These are phyloP conservation scores for Schrankia costaestrigalis DNA, from an alignment of 2,888 invertebrate genomes.

Conservation along the genomic window DNA sequence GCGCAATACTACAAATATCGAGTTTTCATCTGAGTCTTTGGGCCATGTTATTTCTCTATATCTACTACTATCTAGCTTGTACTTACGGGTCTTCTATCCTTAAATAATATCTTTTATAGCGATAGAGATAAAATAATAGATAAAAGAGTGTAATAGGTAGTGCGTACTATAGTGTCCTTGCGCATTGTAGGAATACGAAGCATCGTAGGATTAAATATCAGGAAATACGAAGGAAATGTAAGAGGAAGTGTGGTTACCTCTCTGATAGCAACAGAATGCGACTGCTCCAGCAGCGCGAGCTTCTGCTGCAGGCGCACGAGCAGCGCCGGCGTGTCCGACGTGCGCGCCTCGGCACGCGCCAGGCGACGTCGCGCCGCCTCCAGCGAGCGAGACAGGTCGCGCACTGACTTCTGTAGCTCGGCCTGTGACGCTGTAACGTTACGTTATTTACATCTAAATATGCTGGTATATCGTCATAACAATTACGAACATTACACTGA, in stretches of 20 bases:
- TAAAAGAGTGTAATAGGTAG: no score
- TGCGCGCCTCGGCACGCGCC: constrained; percentile 83
- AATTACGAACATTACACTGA: not conserved
- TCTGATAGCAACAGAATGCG: constrained; percentile 85
- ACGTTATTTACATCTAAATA: not conserved
- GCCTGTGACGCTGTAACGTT: constrained; percentile 51
- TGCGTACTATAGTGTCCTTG: no score
- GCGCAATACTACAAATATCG: no score
- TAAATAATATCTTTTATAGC: no score
- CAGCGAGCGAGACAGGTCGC: constrained; percentile 82
- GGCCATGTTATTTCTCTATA: no score
- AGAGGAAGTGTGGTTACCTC: constrained; percentile 59
- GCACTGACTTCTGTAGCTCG: constrained; percentile 69
- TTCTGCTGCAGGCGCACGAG: constrained; percentile 86
- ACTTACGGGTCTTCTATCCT: no score
- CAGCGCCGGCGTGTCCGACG: constrained; percentile 82
- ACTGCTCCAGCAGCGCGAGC: constrained; percentile 86
- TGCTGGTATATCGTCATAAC: not conserved
- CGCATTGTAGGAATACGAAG: no score
- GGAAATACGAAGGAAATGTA: no score
- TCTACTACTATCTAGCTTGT: no score
- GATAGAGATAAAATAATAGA: no score
- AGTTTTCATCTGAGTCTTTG: no score
- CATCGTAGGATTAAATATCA: no score
- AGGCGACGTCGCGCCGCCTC: constrained; percentile 83